Conservation (phyloP, 2,113 vertebrate genomes). For the Hemiscyllium ocellatum region DNA sequence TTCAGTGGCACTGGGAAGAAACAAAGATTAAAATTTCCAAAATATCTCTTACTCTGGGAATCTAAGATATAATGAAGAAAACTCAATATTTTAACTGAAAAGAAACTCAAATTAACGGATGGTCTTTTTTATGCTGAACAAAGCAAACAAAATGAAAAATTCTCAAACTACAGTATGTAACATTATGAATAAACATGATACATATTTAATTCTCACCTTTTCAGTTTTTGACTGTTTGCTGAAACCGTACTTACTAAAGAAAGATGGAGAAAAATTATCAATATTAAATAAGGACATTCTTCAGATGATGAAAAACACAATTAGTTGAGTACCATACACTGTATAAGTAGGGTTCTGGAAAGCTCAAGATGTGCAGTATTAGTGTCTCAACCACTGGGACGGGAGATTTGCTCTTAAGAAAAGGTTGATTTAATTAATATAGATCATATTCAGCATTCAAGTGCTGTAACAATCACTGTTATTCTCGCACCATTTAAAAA, state of each 20-base stretch:
- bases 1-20: background rate
- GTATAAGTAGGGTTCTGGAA: no score
- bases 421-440: no score
- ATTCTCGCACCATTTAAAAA: background rate
- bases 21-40: background rate
- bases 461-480: background rate
- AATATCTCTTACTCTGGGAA: background rate
- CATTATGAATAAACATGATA: background rate
- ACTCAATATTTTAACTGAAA: background rate
- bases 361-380: no score
- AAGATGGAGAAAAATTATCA: background rate
- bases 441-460: background rate
- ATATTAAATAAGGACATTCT: background rate
- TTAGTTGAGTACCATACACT: background rate
- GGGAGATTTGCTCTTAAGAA: no score
- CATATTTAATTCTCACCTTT: constrained; percentile 61
- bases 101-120: no score
- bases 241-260: constrained; percentile 76
- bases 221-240: constrained; percentile 75
- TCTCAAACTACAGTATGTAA: background rate
- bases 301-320: background rate
- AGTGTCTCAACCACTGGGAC: no score
- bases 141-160: background rate
- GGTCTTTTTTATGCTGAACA: background rate
- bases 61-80: background rate